Base-by-base conservation (phyloP, 2,797 vertebrate genomes). In the Vireo griseus region DNA sequence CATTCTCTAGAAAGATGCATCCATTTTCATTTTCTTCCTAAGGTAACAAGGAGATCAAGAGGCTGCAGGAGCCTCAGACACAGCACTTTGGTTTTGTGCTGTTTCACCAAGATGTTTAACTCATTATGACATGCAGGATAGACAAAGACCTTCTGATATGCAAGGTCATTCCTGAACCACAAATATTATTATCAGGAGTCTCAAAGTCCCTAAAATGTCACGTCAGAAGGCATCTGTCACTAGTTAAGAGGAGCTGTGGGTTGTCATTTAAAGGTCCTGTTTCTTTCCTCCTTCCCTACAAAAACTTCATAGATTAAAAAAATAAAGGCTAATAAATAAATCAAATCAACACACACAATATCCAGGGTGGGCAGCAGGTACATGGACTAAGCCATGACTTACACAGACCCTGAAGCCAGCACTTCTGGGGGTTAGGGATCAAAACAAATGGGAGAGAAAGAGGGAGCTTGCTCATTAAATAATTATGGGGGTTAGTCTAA, bases 401-500 rank as follows among this genome's bases (percentile, higher is more conserved):
- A 62, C 21, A 39, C 0, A 75, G 47, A 65, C 33, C 42, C 61
- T 44, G 31, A 87, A 86, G 74, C 45, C 57, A 88, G 28, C 39
- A 26, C 71, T 81, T 68, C 55, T 33, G 24, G 18, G 25, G 35
- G 50, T 40, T 55, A 51, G 44, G 66, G 58, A 87, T 42, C 42
- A 93, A 80, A 94, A 77, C 63, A 88, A 86, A 77, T 26, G 21
- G n/a, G 47, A 94, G 24, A 86, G 67, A 73, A 93, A 90, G 44
- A 51, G 42, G 66, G 63, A 83, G 29, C 13, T 12, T 55, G 26
- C 61, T 94, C 84, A 96, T 96, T 94, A 96, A 96, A 91, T 91
- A 92, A 95, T 94, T 83, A 97, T 83, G 78, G 40, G 6, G 1
- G 83, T 94, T 86, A 91, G 73, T n/a, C 85, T 86, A 90, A 92